Evolutionary conservation across 2,888 invertebrate genomes (phyloP), one percentile per base, ranked within the genome.

Genomic region (Phengaris alcon): DNA sequence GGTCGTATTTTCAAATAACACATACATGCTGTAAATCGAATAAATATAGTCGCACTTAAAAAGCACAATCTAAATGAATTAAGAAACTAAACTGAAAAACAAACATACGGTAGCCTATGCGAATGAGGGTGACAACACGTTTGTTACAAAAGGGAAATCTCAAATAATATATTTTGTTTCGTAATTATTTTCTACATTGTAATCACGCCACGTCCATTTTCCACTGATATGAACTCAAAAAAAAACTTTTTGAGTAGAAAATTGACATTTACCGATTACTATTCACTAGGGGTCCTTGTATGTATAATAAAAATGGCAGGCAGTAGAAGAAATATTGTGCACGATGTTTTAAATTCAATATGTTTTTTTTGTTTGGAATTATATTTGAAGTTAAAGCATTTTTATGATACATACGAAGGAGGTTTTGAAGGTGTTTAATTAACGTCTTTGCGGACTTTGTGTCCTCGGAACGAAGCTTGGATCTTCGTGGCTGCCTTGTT

Each of bases 401-500:
- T 73, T 72, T 72, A 72, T 72, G 12, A 80, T 81, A 81, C 84
- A 84, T 85, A 86, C 84, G 85, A 78, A 77, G 77, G 77, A 74
- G 76, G 78, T 77, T 70, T 83, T 82, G 85, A 77, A n/a, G 44
- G 85, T 82, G 79, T 82, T 87, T 92, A 93, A 86, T 93, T 48
- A 22, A 22, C 22, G 64, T 97, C 97, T 90, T 97, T 97, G 91
- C 97, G 97, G 76, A 95, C 96, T 94, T 97, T 97, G 93, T 97
- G 97, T 78, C 97, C 97, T 80, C 98, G 96, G 95, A 98, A 98
- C 73, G 97, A 97, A 75, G 98, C 97, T 87, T 98, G 98, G 80
- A 98, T 98, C 93, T 97, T 98, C 78, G 97, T 97, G 51, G 98
- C 98, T 0, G 98, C 98, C 87, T 97, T 97, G 90, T 97, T 96